These are phyloP conservation scores for Sphenodon punctatus DNA, from an alignment of 2,797 vertebrate genomes.

Conservation along the genomic window DNA sequence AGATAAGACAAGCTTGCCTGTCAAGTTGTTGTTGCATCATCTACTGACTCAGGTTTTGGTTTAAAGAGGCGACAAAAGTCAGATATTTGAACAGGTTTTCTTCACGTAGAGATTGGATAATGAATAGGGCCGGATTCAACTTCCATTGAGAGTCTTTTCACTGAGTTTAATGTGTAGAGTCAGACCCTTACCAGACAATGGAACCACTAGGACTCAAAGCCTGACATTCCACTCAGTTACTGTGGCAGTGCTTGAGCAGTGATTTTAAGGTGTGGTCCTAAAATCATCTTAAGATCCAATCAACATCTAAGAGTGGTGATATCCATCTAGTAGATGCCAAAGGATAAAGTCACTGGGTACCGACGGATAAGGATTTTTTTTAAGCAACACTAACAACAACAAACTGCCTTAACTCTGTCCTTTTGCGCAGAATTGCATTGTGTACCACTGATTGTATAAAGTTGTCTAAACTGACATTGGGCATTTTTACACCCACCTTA, in stretches of 20 bases:
- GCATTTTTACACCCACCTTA: too few relatives aligned
- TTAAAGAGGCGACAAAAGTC: neutral
- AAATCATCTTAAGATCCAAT: neutral
- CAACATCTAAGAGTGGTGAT: too few relatives aligned
- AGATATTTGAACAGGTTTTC: neutral
- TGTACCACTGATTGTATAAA: too few relatives aligned
- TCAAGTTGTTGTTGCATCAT: neutral
- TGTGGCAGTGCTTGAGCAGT: neutral
- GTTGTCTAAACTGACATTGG: too few relatives aligned
- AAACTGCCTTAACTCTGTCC: too few relatives aligned
- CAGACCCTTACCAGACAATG: neutral
- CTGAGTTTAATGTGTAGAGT: slow-evolving; percentile 6
- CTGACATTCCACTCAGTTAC: slow-evolving; percentile 15
- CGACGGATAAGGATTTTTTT: too few relatives aligned
- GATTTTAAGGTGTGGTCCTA: neutral
- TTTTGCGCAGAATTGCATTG: too few relatives aligned
- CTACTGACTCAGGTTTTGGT: neutral
- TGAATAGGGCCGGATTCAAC: neutral
- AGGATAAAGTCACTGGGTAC: too few relatives aligned
- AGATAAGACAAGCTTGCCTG: neutral
- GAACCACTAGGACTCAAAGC: neutral
- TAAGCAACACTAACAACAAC: too few relatives aligned
- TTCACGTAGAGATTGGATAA: neutral
- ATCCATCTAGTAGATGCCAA: too few relatives aligned
- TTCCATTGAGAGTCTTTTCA: neutral